Conservation (phyloP, 2,888 invertebrate genomes). For the Dryadula phaetusa region DNA sequence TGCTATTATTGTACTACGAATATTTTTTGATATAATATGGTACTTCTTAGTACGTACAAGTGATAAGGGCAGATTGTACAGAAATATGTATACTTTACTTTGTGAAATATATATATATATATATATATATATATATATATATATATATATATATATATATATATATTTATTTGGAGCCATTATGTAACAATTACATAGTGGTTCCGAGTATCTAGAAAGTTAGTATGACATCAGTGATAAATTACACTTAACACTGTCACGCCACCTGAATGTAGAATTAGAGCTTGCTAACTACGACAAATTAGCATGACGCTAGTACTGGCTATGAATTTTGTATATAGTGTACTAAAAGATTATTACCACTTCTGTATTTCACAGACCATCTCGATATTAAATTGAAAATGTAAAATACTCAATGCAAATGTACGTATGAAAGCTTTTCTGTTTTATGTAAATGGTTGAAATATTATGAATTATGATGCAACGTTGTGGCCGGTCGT, state of each 20-base stretch:
- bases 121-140: too few species aligned
- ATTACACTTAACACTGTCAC: constrained; percentile 20
- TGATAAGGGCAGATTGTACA: too few species aligned
- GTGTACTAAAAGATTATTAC: constrained; percentile 1
- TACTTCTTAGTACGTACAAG: too few species aligned
- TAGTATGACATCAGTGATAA: neutral
- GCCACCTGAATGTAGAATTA: constrained; percentile 17
- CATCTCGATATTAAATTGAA: neutral
- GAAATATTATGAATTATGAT: constrained; percentile 13
- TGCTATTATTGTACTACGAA: too few species aligned
- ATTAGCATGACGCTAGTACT: constrained; percentile 5
- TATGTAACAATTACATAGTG: neutral
- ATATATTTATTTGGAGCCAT: too few species aligned
- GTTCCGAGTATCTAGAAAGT: neutral
- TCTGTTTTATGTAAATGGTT: neutral
- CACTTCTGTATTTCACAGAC: neutral
- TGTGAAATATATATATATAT: too few species aligned
- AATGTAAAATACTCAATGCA: constrained; percentile 4
- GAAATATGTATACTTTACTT: too few species aligned
- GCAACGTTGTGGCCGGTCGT: neutral
- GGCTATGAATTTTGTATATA: neutral
- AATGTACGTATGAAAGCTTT: neutral
- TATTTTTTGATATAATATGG: too few species aligned
- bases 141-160: too few species aligned
- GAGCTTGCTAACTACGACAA: constrained; percentile 13